phyloP scores from a whole-genome alignment of 2,888 invertebrate genomes.

The Aproaerema taeniolella region DNA sequence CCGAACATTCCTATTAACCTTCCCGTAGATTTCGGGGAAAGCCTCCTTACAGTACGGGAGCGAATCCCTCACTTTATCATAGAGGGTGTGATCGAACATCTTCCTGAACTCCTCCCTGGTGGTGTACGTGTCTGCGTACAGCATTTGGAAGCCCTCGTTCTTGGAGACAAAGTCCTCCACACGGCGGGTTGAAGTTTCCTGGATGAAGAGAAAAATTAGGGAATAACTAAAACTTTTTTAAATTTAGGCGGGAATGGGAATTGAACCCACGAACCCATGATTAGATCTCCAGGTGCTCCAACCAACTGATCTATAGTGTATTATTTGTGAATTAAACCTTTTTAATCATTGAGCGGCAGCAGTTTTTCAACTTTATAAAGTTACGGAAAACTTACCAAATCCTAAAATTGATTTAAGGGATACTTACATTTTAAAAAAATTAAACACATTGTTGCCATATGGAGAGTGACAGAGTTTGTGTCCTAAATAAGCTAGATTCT shows the following conservation, averaged over 20 bases:
- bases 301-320: no score
- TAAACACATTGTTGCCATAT: no score
- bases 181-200: constrained; percentile 79
- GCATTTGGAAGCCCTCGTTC: constrained; percentile 87
- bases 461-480: no score
- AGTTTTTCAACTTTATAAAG: background rate
- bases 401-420: no score
- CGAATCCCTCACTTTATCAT: constrained; percentile 79
- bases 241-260: background rate
- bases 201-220: constrained; percentile 17
- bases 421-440: no score
- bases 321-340: background rate
- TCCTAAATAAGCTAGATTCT: no score
- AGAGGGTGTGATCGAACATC: constrained; percentile 89
- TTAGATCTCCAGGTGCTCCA: no score
- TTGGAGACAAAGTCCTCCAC: constrained; percentile 84
- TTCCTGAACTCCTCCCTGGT: constrained; percentile 83
- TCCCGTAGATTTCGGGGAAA: constrained; percentile 89
- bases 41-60: constrained; percentile 80
- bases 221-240: constrained; percentile 22
- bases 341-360: background rate
- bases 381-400: no score
- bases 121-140: constrained; percentile 89
- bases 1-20: constrained; percentile 79
- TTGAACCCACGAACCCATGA: background rate